Evolutionary conservation across 2,888 invertebrate species (phyloP).

Genomic region (Netelia melanura): DNA sequence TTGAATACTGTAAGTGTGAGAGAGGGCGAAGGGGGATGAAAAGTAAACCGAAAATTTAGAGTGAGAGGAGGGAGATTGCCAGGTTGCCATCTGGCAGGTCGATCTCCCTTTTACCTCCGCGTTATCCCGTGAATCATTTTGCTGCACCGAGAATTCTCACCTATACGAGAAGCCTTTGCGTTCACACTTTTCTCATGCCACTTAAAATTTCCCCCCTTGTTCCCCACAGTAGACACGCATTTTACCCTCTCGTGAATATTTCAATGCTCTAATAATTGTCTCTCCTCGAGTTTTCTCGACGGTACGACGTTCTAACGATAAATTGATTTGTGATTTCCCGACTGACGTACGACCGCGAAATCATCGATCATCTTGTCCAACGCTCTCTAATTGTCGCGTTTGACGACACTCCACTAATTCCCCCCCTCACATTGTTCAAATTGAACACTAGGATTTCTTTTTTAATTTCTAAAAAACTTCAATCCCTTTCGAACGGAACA

Average conservation of each 20-base stretch:
- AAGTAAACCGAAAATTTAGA: slow-evolving; percentile 27
- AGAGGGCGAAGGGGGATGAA: slow-evolving; percentile 15
- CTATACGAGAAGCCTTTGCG: not conserved
- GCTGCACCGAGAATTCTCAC: slow-evolving; percentile 12
- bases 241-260: slow-evolving; percentile 12
- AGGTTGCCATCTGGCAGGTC: slow-evolving; percentile 71
- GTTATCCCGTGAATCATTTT: slow-evolving; percentile 69
- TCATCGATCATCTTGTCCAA: slow-evolving; percentile 34
- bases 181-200: slow-evolving; percentile 17
- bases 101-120: slow-evolving; percentile 66
- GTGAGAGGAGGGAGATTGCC: slow-evolving; percentile 50
- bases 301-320: slow-evolving; percentile 9
- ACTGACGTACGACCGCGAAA: slow-evolving; percentile 7
- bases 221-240: not conserved
- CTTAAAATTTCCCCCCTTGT: not conserved
- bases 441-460: not conserved
- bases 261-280: slow-evolving; percentile 45
- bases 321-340: slow-evolving; percentile 48
- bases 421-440: not conserved
- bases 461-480: not conserved
- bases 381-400: slow-evolving; percentile 30
- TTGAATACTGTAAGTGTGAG: slow-evolving; percentile 5
- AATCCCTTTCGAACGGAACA: too few species aligned
- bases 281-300: not conserved
- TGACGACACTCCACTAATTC: not conserved